Conservation (phyloP, 2,888 invertebrate genomes). For the Lasioglossum zephyrum region DNA sequence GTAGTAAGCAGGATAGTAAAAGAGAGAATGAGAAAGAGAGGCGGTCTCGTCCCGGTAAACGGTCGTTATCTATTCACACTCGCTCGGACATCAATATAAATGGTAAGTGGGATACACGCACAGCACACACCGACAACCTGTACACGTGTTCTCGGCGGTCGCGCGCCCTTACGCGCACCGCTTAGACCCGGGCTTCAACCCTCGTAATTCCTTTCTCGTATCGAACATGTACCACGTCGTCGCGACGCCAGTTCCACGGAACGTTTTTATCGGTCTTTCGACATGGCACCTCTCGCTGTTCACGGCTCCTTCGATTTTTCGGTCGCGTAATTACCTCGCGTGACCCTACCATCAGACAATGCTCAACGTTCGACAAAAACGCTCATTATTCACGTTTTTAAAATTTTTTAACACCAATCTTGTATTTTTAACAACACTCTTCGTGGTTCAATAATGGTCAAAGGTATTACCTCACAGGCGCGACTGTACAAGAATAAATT, state of each 20-base stretch:
- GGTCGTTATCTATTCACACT: constrained; percentile 78
- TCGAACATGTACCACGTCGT: neutral
- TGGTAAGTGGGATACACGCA: constrained; percentile 70
- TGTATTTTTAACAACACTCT: neutral
- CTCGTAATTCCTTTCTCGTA: constrained; percentile 44
- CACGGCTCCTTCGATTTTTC: constrained; percentile 1
- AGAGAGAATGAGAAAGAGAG: constrained; percentile 45
- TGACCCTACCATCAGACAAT: neutral
- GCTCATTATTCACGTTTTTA: neutral
- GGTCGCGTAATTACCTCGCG: neutral
- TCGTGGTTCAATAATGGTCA: too few relatives aligned
- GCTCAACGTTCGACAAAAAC: neutral
- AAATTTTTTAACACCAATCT: neutral
- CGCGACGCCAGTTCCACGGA: neutral
- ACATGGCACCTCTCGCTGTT: constrained; percentile 2
- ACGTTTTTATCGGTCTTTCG: neutral
- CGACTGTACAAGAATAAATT: too few relatives aligned
- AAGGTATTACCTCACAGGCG: too few relatives aligned
- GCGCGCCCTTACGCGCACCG: constrained; percentile 27
- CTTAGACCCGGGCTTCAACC: constrained; percentile 34
- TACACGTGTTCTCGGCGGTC: constrained; percentile 56
- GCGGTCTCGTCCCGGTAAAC: constrained; percentile 68
- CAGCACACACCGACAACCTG: constrained; percentile 18
- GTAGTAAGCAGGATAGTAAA: neutral
- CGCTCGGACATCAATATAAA: constrained; percentile 76